Percentiles rank a stretch among this genome's conserved stretches.
phyloP scores from a whole-genome alignment of 2,113 vertebrate species.

The Gallinago jamesoni region DNA sequence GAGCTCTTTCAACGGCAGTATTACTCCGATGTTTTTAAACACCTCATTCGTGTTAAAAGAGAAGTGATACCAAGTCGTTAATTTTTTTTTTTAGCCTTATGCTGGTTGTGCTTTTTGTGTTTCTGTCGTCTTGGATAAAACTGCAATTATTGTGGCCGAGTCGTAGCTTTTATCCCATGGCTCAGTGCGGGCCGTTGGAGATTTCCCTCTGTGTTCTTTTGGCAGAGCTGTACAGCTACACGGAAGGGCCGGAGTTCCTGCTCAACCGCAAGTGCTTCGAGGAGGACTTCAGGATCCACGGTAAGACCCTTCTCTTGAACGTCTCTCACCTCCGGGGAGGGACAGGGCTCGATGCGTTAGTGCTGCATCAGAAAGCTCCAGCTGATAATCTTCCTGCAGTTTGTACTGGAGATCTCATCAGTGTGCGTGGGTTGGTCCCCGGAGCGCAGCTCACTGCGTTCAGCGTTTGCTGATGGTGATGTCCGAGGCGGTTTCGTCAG shows the following conservation, averaged over 20 bases:
- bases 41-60: not conserved
- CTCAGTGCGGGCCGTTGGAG: not conserved
- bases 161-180: accelerated
- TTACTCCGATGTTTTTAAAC: accelerated
- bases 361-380: accelerated
- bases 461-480: not conserved
- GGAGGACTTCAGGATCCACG: constrained; percentile 90
- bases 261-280: constrained; percentile 96
- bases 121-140: not conserved
- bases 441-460: not conserved
- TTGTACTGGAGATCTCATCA: not conserved
- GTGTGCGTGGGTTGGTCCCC: not conserved
- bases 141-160: accelerated
- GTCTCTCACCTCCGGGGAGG: not conserved
- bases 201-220: not conserved
- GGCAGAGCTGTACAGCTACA: constrained; percentile 96
- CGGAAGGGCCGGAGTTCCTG: constrained; percentile 93
- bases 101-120: not conserved
- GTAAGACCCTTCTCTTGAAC: constrained; percentile 63
- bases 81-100: not conserved
- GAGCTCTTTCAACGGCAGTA: not conserved
- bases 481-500: not conserved
- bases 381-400: not conserved
- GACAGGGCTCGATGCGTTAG: accelerated
- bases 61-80: accelerated